phyloP scores from a whole-genome alignment of 2,113 vertebrate genomes.

The Prionailurus viverrinus region DNA sequence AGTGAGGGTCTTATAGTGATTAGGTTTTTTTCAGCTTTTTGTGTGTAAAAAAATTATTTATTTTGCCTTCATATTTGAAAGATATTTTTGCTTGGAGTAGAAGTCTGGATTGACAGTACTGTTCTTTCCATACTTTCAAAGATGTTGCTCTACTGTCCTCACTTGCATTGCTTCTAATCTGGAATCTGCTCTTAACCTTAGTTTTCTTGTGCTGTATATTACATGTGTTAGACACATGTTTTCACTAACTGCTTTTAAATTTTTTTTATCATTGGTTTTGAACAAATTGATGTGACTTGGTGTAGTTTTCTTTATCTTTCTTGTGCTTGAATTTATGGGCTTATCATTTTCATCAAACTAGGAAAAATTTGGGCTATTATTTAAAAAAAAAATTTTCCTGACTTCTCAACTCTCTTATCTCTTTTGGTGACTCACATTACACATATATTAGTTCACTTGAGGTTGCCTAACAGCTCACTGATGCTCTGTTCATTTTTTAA shows the following conservation, averaged over 20 bases:
- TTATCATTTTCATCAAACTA: slow-evolving; percentile 22
- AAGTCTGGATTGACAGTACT: not conserved
- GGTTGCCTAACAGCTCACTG: not conserved
- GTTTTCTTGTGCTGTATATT: not conserved
- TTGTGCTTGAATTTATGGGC: slow-evolving; percentile 15
- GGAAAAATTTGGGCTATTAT: not conserved
- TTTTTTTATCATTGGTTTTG: not conserved
- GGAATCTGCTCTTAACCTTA: not conserved
- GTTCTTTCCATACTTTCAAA: not conserved
- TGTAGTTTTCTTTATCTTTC: slow-evolving; percentile 4
- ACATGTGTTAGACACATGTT: not conserved
- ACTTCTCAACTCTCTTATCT: not conserved
- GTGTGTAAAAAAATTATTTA: not conserved
- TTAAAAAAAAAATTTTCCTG: not conserved
- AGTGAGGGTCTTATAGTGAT: not conserved
- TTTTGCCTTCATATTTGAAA: not conserved
- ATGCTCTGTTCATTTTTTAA: not conserved
- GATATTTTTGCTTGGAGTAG: not conserved
- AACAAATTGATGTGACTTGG: not conserved
- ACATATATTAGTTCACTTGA: not conserved
- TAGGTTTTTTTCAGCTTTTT: not conserved
- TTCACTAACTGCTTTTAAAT: not conserved
- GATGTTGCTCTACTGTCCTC: not conserved
- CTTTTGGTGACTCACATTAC: not conserved
- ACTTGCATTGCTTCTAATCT: not conserved